phyloP scores from a whole-genome alignment of 2,888 invertebrate species.

The Lysandra bellargus region DNA sequence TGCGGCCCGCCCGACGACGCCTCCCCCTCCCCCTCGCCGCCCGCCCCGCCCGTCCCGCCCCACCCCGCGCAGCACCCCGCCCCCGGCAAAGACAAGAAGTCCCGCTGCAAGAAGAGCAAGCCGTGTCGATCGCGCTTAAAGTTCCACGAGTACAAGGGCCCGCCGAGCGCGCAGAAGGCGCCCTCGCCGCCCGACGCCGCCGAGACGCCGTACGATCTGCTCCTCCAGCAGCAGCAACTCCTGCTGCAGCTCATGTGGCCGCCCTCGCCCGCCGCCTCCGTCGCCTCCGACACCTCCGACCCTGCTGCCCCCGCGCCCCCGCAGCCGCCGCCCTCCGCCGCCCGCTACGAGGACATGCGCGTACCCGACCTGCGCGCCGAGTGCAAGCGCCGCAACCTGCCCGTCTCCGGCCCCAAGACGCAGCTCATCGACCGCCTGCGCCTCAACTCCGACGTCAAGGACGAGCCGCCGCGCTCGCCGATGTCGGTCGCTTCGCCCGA shows the following conservation, averaged over 20 bases:
- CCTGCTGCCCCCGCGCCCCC: conserved; percentile 64
- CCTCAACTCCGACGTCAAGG: conserved; percentile 78
- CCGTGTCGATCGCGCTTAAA: conserved; percentile 86
- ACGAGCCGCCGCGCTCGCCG: conserved; percentile 71
- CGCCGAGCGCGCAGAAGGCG: conserved; percentile 92
- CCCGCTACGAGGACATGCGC: conserved; percentile 96
- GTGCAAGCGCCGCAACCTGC: conserved; percentile 94
- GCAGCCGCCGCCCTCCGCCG: conserved; percentile 73
- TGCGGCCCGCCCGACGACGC: conserved; percentile 94
- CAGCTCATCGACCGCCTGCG: conserved; percentile 95
- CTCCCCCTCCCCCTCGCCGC: conserved; percentile 90
- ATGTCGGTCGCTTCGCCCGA: conserved; percentile 64
- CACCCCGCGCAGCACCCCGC: conserved; percentile 66
- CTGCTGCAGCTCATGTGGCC: conserved; percentile 87
- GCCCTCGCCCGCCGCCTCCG: conserved; percentile 64
- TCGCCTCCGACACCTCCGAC: conserved; percentile 58
- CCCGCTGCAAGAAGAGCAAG: conserved; percentile 82
- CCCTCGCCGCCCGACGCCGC: conserved; percentile 76
- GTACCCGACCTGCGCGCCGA: conserved; percentile 96
- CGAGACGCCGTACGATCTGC: conserved; percentile 94
- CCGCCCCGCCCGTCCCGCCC: conserved; percentile 71
- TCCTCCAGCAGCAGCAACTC: conserved; percentile 96
- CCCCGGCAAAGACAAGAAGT: conserved; percentile 84
- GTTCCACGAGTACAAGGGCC: conserved; percentile 94
- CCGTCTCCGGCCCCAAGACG: conserved; percentile 97